Base-by-base conservation (phyloP, 2,113 vertebrate species). In the Heterochromis multidens region DNA sequence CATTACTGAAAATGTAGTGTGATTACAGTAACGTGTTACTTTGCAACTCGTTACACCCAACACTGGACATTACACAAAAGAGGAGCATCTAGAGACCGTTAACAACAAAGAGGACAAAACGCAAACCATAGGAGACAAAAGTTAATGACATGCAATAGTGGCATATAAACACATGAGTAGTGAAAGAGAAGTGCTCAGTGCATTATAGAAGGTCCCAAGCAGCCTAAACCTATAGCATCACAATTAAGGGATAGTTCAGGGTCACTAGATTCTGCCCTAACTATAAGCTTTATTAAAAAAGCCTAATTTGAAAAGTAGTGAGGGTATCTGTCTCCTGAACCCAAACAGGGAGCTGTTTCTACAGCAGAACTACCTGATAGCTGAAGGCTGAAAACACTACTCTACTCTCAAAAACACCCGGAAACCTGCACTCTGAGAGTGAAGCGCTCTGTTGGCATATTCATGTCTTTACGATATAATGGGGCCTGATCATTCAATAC, bases 91-190 rank as follows among this genome's bases (percentile, higher is more conserved):
- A 27, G 40, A 70, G 40, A 70, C 63, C 37, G 40, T 40, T 40
- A 40, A 67, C 37, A 6, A 43, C n/a, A 67, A 23, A 43, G 37
- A 67, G 2, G n/a, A 43, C 4, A 67, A 27, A 67, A 43, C 3
- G n/a, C 25, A 25, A 43, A 43, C 37, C 16, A n/a, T n/a, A n/a
- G n/a, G n/a, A n/a, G n/a, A 43, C 0, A 0, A 43, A 43, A 6
- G 63, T 67, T 67, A 67, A 27, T 67, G 40, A 13, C 40, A 43
- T 43, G 63, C n/a, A n/a, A n/a, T n/a, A n/a, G n/a, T 67, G 14
- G 37, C 63, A 43, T 37, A 8, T 37, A 63, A 63, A 37, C 6
- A n/a, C 40, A 35, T 27, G 7, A 43, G 43, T 17, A 67, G 63
- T 67, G 37, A 43, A 67, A 25, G 37, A 43, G 37, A 67, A 67